Conservation (phyloP, 2,113 vertebrate genomes). For the Mirounga angustirostris region DNA sequence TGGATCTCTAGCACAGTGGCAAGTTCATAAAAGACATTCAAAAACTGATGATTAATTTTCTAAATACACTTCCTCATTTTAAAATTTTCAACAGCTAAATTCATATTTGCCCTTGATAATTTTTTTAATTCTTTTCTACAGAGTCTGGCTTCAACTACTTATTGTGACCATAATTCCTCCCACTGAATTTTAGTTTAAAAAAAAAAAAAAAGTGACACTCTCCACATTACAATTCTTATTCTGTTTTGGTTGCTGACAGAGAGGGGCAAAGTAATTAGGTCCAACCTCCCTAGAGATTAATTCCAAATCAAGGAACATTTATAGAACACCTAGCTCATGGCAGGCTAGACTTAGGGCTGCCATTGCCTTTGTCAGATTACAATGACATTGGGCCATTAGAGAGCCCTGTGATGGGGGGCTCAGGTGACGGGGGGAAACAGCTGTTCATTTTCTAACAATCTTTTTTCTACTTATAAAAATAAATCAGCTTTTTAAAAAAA, state of each 20-base stretch:
- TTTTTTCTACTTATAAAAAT: not conserved
- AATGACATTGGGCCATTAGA: not conserved
- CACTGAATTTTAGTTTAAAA: not conserved
- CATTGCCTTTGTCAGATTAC: not conserved
- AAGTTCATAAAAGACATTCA: not conserved
- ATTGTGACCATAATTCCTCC: not conserved
- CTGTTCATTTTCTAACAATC: not conserved
- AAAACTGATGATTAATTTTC: conserved; percentile 2
- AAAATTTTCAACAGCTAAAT: not conserved
- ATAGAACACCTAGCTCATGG: not conserved
- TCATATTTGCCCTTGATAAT: not conserved
- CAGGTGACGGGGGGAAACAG: not conserved
- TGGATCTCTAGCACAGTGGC: not conserved
- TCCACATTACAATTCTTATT: conserved; percentile 22
- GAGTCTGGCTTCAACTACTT: not conserved
- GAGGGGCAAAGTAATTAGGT: not conserved
- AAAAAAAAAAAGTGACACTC: not conserved
- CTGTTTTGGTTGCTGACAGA: not conserved
- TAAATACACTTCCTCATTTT: not conserved
- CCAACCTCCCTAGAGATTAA: not conserved
- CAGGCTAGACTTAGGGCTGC: not conserved
- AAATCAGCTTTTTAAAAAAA: not conserved
- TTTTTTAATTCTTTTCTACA: conserved; percentile 14
- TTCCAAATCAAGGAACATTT: not conserved
- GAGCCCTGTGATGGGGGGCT: not conserved